Evolutionary conservation across 2,797 vertebrate genomes (phyloP).

Genomic region (Hydrolagus colliei): DNA sequence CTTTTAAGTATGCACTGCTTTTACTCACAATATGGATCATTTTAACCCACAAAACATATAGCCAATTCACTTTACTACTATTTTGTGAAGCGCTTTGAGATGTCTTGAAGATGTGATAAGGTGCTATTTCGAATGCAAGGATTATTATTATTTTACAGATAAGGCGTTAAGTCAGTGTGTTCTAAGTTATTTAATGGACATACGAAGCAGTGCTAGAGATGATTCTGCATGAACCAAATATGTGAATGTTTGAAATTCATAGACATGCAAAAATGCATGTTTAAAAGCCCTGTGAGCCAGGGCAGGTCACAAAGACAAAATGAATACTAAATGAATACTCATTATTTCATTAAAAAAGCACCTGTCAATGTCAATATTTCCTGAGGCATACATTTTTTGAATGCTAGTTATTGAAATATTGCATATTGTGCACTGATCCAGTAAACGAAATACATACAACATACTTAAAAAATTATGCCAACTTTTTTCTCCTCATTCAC

Average conservation of each 20-base stretch:
- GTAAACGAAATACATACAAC: no score
- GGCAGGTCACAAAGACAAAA: not conserved
- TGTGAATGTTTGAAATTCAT: not conserved
- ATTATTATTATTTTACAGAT: not conserved
- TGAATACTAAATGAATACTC: conserved; percentile 1
- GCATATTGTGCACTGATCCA: not conserved
- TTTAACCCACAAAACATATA: not conserved
- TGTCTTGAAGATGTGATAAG: no score
- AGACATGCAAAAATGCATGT: not conserved
- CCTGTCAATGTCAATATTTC: not conserved
- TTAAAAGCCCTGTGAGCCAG: not conserved
- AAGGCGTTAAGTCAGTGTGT: not conserved
- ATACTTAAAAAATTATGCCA: no score
- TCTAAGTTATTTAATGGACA: not conserved
- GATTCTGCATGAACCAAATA: not conserved
- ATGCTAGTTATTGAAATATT: not conserved
- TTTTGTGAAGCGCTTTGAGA: no score
- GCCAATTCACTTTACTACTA: no score
- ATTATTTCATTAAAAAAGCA: not conserved
- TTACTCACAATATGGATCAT: not conserved
- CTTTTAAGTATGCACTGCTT: not conserved
- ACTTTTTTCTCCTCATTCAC: no score
- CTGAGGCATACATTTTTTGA: not conserved
- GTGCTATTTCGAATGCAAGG: no score
- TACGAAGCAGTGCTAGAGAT: not conserved